Percentiles rank a stretch among this genome's conserved stretches.
Conservation (phyloP, 2,888 invertebrate genomes). For the Pemphredon lugubris region DNA sequence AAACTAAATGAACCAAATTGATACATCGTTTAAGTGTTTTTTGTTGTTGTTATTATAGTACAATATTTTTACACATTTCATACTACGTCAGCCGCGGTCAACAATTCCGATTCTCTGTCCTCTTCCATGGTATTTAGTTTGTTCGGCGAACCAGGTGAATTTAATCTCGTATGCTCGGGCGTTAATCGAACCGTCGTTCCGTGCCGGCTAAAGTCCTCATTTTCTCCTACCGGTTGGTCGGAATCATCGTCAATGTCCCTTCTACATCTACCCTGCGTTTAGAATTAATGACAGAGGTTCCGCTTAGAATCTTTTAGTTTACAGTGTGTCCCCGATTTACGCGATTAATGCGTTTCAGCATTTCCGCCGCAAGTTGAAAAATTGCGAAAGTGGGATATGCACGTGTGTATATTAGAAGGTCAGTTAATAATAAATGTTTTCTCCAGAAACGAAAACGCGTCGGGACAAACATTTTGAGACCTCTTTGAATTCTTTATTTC, state of each 20-base stretch:
- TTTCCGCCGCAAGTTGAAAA: too few species aligned
- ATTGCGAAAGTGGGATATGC: background rate
- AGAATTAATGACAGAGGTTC: background rate
- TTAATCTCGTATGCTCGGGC: constrained; percentile 56
- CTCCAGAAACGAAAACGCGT: too few species aligned
- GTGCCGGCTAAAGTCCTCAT: constrained; percentile 58
- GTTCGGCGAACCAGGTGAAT: constrained; percentile 51
- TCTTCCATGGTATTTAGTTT: constrained; percentile 46
- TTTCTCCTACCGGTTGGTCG: constrained; percentile 54
- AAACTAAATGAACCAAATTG: too few species aligned
- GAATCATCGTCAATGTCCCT: constrained; percentile 24
- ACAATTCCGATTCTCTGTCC: constrained; percentile 44
- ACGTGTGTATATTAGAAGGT: too few species aligned
- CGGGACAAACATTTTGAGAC: too few species aligned
- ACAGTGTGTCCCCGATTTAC: too few species aligned
- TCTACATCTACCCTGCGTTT: constrained; percentile 42
- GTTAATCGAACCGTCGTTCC: constrained; percentile 59
- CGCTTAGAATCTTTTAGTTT: too few species aligned
- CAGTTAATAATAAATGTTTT: too few species aligned
- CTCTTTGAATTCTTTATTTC: too few species aligned
- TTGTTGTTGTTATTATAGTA: too few species aligned
- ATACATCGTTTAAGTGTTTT: too few species aligned
- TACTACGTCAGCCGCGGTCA: constrained; percentile 37
- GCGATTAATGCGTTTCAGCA: too few species aligned
- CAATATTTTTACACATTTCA: constrained; percentile 9